These are phyloP conservation scores for Cariama cristata DNA, from an alignment of 2,113 vertebrate species.

Conservation along the genomic window DNA sequence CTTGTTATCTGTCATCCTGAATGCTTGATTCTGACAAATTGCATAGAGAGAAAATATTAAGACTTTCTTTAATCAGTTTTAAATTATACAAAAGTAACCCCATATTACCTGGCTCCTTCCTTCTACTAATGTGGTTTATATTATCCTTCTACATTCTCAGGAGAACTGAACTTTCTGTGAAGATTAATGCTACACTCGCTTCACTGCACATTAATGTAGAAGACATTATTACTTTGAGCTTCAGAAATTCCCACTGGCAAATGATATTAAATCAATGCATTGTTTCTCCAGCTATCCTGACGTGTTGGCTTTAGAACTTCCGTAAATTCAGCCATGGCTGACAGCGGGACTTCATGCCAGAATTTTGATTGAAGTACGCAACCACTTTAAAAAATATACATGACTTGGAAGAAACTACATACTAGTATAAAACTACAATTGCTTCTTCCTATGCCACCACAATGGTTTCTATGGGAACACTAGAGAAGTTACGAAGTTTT, in stretches of 20 bases:
- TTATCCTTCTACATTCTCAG: constrained; percentile 5
- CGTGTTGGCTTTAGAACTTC: not conserved
- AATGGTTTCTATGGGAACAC: not conserved
- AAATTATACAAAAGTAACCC: not conserved
- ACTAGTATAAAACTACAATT: not conserved
- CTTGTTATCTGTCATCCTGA: not conserved
- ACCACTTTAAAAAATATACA: not conserved
- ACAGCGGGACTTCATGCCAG: not conserved
- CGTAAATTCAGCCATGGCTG: constrained; percentile 9
- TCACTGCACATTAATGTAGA: constrained; percentile 61
- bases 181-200: constrained; percentile 64
- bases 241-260: constrained; percentile 52
- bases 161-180: constrained; percentile 59
- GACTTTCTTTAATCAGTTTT: not conserved
- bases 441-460: not conserved
- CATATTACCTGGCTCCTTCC: constrained; percentile 1
- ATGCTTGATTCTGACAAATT: constrained; percentile 16
- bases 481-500: not conserved
- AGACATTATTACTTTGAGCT: constrained; percentile 59
- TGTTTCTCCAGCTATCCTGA: constrained; percentile 7
- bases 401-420: not conserved
- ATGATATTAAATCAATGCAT: constrained; percentile 35
- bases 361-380: not conserved
- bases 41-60: constrained; percentile 11
- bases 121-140: constrained; percentile 23